phyloP scores from a whole-genome alignment of 2,113 vertebrate species.

The Puffinus mauretanicus region DNA sequence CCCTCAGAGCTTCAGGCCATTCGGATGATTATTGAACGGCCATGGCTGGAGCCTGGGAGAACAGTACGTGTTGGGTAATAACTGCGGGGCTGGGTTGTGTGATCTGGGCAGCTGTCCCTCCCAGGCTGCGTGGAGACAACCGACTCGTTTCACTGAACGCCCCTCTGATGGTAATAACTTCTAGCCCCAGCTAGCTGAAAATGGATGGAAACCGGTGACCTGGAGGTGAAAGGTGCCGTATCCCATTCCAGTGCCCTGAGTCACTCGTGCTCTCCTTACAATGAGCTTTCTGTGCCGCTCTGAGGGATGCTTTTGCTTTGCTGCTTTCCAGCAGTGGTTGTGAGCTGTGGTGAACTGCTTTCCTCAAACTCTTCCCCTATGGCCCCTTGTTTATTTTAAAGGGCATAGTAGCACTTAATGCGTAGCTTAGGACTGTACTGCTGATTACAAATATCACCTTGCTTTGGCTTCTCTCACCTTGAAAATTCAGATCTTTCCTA shows the following conservation, averaged over 20 bases:
- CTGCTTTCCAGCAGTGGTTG: not conserved
- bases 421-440: not conserved
- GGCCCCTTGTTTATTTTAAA: conserved; percentile 9
- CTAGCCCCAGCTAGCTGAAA: conserved; percentile 11
- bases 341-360: not conserved
- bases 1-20: conserved; percentile 48
- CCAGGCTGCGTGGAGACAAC: not conserved
- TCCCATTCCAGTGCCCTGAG: conserved; percentile 40
- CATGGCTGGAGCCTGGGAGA: not conserved
- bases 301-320: not conserved
- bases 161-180: not conserved
- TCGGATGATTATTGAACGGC: not conserved
- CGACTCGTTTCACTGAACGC: not conserved
- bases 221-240: conserved; percentile 25
- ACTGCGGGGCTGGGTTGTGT: not conserved
- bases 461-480: not conserved
- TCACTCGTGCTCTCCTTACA: not conserved
- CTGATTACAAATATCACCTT: not conserved
- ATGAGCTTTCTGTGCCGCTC: not conserved
- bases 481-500: not conserved
- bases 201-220: conserved; percentile 3
- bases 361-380: not conserved
- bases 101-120: conserved; percentile 8
- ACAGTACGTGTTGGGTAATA: not conserved
- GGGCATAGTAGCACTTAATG: not conserved